Evolutionary conservation across 2,888 invertebrate species (phyloP).

Genomic region (Epistrophe eligans): DNA sequence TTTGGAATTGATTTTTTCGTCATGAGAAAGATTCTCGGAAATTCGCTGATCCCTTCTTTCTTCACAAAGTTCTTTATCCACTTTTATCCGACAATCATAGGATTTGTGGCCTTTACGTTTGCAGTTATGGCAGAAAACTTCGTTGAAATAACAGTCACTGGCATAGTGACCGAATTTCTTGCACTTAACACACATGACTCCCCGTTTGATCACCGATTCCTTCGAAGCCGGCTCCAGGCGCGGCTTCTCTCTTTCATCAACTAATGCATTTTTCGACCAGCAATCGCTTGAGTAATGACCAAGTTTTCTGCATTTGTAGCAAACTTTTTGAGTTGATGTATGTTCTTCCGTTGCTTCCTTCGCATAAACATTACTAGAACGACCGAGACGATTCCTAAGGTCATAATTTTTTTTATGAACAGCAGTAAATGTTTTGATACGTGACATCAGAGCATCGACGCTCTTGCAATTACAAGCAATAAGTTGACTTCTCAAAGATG

Average conservation of each 20-base stretch:
- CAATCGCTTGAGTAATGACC: background rate
- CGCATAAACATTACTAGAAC: background rate
- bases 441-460: constrained; percentile 12
- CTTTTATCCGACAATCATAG: background rate
- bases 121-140: background rate
- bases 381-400: background rate
- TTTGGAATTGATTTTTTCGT: background rate
- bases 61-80: background rate
- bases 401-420: background rate
- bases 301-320: background rate
- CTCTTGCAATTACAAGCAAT: background rate
- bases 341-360: background rate
- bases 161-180: background rate
- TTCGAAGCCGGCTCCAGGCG: background rate
- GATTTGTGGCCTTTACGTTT: background rate
- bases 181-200: background rate
- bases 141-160: background rate
- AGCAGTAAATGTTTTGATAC: constrained; percentile 4
- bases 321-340: background rate
- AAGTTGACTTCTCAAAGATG: constrained; percentile 6
- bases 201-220: background rate
- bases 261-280: background rate
- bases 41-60: background rate
- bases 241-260: background rate
- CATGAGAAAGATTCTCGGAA: background rate